phyloP scores from a whole-genome alignment of 2,888 invertebrate genomes.

The Cepaea hortensis region DNA sequence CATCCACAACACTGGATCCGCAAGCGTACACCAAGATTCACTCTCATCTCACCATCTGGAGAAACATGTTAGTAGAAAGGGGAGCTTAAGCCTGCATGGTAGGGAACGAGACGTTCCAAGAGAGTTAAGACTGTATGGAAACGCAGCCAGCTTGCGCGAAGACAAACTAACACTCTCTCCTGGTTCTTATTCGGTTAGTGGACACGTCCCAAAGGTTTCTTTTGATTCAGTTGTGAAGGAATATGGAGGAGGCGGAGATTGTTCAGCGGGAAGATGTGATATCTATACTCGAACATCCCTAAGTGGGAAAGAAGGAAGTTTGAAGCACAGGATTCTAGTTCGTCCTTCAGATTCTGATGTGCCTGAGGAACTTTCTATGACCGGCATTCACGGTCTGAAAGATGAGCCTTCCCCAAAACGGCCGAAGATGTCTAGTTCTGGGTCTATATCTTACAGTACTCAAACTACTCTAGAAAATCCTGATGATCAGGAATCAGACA shows the following conservation, averaged over 20 bases:
- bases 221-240: conserved; percentile 47
- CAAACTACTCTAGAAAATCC: not conserved
- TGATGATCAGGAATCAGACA: not conserved
- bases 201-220: conserved; percentile 43
- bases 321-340: conserved; percentile 81
- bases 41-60: conserved; percentile 33
- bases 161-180: conserved; percentile 54
- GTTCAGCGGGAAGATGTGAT: conserved; percentile 27
- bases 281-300: conserved; percentile 52
- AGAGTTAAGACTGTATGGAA: conserved; percentile 8
- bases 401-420: conserved; percentile 40
- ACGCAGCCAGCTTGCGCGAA: conserved; percentile 44
- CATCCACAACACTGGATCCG: conserved; percentile 35
- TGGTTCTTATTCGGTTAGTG: conserved; percentile 17
- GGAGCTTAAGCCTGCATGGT: not conserved
- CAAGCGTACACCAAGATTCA: not conserved
- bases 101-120: not conserved
- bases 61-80: conserved; percentile 34
- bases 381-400: conserved; percentile 26
- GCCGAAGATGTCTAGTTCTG: conserved; percentile 1
- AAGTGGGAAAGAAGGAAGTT: conserved; percentile 81
- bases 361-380: conserved; percentile 26
- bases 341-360: conserved; percentile 76
- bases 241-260: conserved; percentile 46
- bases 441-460: conserved; percentile 6